Base-by-base conservation (phyloP, 2,113 vertebrate species). In the Tachuris rubrigastra region DNA sequence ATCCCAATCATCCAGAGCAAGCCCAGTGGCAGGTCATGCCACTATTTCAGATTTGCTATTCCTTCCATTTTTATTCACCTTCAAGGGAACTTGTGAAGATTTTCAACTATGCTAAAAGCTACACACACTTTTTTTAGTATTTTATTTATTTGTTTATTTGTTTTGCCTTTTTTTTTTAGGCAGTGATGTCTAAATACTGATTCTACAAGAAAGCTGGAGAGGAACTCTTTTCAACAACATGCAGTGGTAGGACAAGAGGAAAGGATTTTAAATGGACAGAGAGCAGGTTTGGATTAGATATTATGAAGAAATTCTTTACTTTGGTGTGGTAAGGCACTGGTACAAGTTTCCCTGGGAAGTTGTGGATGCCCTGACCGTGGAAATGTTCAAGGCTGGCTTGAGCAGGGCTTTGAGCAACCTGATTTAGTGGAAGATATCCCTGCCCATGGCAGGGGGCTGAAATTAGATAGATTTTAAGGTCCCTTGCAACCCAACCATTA, bases 381-480 rank as follows among this genome's bases (percentile, higher is more conserved):
- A 20, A 67, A 10, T 21, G 27, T 3, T 16, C 52, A 28, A 46
- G 15, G 28, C 19, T 4, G 24, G 37, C 23, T 0, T 28, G 31
- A 60, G 6, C 0, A 0, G 8, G 13, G 8, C 28, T 68, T 35
- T 46, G 62, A 75, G 9, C 20, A 53, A 1, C 21, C 46, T 55
- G 78, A 30, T 12, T 0, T 2, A 7, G 24, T 41, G 47, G 9
- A 25, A 62, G 1, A 3, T 46, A n/a, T 60, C 69, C 20, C 21
- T 60, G 53, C 13, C 27, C 15, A 20, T 28, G 39, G n/a, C n/a
- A 18, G 8, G 28, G 6, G 12, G 8, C 24, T 25, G 7, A 39
- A 53, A 53, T 14, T 12, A 25, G 8, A 12, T 18, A 17, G 2
- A 62, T 83, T 68, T 62, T 41, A 55, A 62, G 6, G n/a, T 30